A percentile compares a stretch with the other conserved stretches of the same genome.
phyloP scores from a whole-genome alignment of 2,113 vertebrate genomes.

The Gymnobelideus leadbeateri region DNA sequence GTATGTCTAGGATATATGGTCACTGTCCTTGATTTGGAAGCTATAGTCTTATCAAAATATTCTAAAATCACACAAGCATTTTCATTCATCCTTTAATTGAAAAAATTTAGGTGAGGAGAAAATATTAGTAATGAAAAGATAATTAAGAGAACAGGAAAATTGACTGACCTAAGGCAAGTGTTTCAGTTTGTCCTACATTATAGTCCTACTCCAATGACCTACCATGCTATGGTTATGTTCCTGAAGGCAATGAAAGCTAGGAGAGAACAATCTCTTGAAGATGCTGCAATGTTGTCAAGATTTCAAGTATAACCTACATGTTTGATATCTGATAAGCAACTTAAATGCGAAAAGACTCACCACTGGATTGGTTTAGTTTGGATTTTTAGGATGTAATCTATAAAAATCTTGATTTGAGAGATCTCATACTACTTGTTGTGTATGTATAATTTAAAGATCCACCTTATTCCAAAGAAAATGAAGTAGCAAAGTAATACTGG shows the following conservation, averaged over 20 bases:
- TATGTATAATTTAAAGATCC: neutral
- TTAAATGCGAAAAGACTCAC: neutral
- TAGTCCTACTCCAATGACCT: neutral
- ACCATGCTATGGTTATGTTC: too few species aligned
- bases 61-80: neutral
- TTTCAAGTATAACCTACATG: neutral
- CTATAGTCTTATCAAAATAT: neutral
- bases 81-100: neutral
- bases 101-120: neutral
- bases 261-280: constrained; percentile 5
- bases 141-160: constrained; percentile 2
- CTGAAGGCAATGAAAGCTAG: too few species aligned
- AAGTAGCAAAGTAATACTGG: neutral
- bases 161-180: neutral
- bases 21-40: neutral
- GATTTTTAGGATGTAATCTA: neutral
- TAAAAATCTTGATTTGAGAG: neutral
- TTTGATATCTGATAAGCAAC: neutral
- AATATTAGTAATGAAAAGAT: constrained; percentile 11
- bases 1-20: neutral
- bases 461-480: neutral
- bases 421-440: neutral
- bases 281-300: neutral
- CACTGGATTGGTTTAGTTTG: neutral
- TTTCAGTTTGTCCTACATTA: neutral